Percentiles rank a stretch among this genome's conserved stretches.
Evolutionary conservation across 2,113 vertebrate species (phyloP).

Genomic region (Butorides virescens): DNA sequence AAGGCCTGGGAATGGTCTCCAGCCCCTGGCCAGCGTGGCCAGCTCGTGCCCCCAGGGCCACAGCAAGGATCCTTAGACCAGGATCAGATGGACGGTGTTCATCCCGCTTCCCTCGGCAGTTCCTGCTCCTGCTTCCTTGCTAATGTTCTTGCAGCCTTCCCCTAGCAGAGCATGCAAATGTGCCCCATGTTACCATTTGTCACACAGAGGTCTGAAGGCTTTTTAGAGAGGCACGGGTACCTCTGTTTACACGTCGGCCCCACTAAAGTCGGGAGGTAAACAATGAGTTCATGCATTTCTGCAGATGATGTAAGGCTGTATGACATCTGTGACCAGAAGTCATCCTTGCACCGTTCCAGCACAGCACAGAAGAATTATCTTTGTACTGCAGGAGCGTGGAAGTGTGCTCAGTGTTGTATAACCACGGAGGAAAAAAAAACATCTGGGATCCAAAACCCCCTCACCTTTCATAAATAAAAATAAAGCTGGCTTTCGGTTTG

Average conservation of each 20-base stretch:
- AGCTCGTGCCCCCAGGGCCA: neutral
- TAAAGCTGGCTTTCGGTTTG: neutral
- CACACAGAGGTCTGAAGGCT: neutral
- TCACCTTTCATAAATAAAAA: neutral
- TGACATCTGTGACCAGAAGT: neutral
- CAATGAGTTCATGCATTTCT: neutral
- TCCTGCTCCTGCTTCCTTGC: neutral
- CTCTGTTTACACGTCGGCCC: neutral
- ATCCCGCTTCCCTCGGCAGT: neutral
- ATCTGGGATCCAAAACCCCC: neutral
- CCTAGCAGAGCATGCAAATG: neutral
- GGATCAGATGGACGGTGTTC: neutral
- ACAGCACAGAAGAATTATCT: neutral
- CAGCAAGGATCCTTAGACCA: neutral
- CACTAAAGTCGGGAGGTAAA: neutral
- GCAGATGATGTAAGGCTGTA: neutral
- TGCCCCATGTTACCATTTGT: accelerated
- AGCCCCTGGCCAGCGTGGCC: neutral
- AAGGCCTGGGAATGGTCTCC: neutral
- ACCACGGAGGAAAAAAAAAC: neutral
- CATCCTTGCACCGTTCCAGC: neutral
- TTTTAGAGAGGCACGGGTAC: neutral
- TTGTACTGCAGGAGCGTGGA: neutral
- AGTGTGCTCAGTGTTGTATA: neutral
- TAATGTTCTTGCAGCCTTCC: neutral